Percentiles rank a stretch among this genome's conserved stretches.
Evolutionary conservation across 2,888 invertebrate genomes (phyloP).

Genomic region (Limenitis camilla): DNA sequence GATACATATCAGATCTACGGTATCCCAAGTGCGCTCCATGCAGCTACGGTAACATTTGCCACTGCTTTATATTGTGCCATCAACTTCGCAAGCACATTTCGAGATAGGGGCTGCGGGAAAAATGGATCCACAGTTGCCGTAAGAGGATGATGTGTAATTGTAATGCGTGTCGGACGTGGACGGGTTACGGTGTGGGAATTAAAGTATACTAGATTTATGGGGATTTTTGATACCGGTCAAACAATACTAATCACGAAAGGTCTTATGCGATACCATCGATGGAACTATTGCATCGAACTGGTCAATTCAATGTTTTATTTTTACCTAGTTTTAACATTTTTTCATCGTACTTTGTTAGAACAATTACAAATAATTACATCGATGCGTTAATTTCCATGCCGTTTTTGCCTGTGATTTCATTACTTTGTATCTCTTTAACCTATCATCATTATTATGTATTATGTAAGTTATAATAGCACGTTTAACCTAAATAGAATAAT

Average conservation of each 20-base stretch:
- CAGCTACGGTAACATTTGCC: constrained; percentile 70
- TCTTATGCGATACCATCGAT: no score
- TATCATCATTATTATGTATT: background rate
- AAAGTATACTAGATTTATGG: background rate
- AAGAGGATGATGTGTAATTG: no score
- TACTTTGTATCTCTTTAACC: background rate
- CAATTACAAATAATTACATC: background rate
- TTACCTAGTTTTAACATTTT: no score
- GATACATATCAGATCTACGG: constrained; percentile 48
- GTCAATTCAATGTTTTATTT: no score
- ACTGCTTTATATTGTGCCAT: constrained; percentile 78
- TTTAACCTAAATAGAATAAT: no score
- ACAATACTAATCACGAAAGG: no score
- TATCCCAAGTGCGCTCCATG: constrained; percentile 51
- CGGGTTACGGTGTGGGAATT: constrained; percentile 18
- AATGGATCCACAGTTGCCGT: constrained; percentile 98
- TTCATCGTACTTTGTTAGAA: background rate
- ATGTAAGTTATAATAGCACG: no score
- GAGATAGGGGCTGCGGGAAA: constrained; percentile 92
- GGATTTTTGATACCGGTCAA: no score
- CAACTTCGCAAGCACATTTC: constrained; percentile 82
- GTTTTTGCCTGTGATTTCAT: constrained; percentile 5
- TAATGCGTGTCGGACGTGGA: constrained; percentile 2
- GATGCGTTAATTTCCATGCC: constrained; percentile 19
- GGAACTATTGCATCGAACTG: no score